A percentile compares a stretch with the other conserved stretches of the same genome.
Evolutionary conservation across 1,140 invertebrate species (phyloP).

Genomic region (Drosophila pallidifrons): DNA sequence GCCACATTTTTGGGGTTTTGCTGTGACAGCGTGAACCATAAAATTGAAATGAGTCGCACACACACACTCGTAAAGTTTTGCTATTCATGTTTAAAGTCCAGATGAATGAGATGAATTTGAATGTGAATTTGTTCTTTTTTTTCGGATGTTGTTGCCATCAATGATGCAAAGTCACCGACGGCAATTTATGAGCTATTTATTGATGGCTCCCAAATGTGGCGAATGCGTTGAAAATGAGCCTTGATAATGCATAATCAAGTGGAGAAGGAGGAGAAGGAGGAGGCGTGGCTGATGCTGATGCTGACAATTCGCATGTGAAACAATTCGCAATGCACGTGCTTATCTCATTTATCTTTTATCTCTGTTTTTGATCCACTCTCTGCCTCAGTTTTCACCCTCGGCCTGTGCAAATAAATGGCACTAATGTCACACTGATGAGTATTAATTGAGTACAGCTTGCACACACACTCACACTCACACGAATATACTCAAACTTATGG

Average conservation of each 20-base stretch:
- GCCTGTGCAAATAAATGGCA: conserved; percentile 61
- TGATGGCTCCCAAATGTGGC: conserved; percentile 37
- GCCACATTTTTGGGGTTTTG: background rate
- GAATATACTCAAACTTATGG: conserved; percentile 35
- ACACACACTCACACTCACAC: conserved; percentile 29
- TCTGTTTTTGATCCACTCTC: conserved; percentile 43
- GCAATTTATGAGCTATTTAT: conserved; percentile 66
- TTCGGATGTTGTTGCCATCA: background rate
- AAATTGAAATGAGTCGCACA: conserved; percentile 37
- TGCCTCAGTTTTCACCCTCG: background rate
- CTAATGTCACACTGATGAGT: conserved; percentile 82
- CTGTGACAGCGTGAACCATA: conserved; percentile 24
- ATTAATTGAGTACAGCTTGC: conserved; percentile 78
- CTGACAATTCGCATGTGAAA: conserved; percentile 22
- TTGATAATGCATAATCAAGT: conserved; percentile 51
- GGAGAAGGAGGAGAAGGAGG: background rate
- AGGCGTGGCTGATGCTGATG: background rate
- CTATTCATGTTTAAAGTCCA: conserved; percentile 61
- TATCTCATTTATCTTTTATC: conserved; percentile 58
- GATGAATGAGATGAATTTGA: conserved; percentile 19
- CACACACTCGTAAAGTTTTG: conserved; percentile 47
- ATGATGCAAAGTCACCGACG: conserved; percentile 37
- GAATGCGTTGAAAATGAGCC: conserved; percentile 45
- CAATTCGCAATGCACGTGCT: conserved; percentile 70
- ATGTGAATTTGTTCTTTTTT: conserved; percentile 9